These are phyloP conservation scores for Pterophyllum scalare DNA, from an alignment of 2,113 vertebrate genomes.

Conservation along the genomic window DNA sequence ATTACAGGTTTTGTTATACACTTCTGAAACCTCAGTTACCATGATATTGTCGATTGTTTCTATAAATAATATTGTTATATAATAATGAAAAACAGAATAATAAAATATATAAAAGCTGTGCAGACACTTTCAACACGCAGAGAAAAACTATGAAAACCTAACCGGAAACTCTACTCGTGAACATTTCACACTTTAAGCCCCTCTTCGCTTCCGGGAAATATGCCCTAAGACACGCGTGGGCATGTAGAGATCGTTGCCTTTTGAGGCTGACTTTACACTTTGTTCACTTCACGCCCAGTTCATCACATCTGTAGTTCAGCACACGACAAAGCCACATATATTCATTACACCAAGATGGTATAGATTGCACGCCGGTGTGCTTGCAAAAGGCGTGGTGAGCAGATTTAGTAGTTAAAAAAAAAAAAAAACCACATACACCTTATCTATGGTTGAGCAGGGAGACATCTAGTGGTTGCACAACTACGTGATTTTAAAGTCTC, in stretches of 20 bases:
- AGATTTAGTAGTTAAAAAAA: too few relatives aligned
- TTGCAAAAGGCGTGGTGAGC: background rate
- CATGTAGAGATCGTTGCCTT: background rate
- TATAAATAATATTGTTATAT: background rate
- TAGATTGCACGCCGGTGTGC: background rate
- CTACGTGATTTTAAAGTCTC: background rate
- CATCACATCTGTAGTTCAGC: background rate
- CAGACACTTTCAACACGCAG: background rate
- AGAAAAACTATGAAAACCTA: background rate
- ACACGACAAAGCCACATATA: too few relatives aligned
- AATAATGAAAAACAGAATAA: background rate
- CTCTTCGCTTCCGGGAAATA: constrained; percentile 30
- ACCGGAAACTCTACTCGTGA: constrained; percentile 23
- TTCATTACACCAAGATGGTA: background rate
- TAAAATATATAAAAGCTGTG: background rate
- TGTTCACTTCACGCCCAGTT: background rate
- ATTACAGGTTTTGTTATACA: too few relatives aligned
- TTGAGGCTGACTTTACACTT: background rate
- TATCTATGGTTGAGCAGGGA: background rate
- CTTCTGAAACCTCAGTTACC: too few relatives aligned
- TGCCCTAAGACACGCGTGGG: constrained; percentile 11
- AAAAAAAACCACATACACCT: too few relatives aligned
- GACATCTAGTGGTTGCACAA: constrained; percentile 35
- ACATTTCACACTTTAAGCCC: background rate
- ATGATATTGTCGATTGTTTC: background rate